Evolutionary conservation across 2,888 invertebrate species (phyloP).

Genomic region (Catocala nupta): DNA sequence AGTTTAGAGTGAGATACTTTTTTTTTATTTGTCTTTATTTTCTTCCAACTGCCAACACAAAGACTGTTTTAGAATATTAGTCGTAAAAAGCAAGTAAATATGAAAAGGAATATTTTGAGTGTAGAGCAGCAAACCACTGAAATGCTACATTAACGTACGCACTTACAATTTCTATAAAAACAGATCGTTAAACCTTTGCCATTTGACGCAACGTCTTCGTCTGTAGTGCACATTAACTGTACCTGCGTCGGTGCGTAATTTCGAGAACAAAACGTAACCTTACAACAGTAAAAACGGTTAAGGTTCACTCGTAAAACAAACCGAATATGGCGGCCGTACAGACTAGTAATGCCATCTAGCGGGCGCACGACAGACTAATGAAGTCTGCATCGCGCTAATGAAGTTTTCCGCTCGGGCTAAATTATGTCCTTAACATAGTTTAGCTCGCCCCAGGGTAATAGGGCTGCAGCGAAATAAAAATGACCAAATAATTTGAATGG

Average conservation of each 20-base stretch:
- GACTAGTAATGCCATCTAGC: constrained; percentile 24
- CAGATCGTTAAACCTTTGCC: constrained; percentile 12
- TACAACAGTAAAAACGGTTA: constrained; percentile 39
- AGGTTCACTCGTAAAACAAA: constrained; percentile 44
- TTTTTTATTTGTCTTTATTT: no score
- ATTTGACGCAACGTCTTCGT: constrained; percentile 12
- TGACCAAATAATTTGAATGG: constrained; percentile 9
- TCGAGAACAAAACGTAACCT: constrained; percentile 27
- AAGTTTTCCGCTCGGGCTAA: constrained; percentile 37
- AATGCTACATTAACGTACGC: constrained; percentile 1
- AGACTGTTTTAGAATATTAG: no score
- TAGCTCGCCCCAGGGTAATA: constrained; percentile 12
- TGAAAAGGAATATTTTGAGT: no score
- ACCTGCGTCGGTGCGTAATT: constrained; percentile 18
- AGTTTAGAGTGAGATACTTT: no score
- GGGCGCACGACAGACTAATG: constrained; percentile 31
- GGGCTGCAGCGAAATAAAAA: constrained; percentile 7
- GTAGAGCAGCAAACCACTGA: background rate
- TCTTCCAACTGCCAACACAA: no score
- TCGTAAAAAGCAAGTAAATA: no score
- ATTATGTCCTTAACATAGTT: constrained; percentile 39
- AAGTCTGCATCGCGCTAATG: constrained; percentile 34
- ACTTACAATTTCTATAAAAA: constrained; percentile 14
- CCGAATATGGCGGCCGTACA: constrained; percentile 25
- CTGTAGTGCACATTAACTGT: constrained; percentile 21